Evolutionary conservation across 2,888 invertebrate genomes (phyloP), one percentile per base, ranked within the genome.

Genomic region (Dryocosmus kuriphilus): DNA sequence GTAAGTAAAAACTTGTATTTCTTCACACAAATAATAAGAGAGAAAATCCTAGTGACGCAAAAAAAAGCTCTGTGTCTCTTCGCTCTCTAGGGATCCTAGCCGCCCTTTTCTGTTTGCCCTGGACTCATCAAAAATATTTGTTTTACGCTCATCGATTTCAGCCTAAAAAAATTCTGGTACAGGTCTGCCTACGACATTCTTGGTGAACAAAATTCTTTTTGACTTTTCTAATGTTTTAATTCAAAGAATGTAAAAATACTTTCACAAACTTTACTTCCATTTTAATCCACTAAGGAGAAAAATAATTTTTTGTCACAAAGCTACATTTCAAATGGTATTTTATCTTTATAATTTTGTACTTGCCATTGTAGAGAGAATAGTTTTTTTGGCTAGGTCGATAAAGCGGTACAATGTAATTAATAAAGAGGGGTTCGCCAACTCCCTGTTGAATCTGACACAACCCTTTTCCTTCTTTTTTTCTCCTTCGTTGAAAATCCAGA

Each of bases 401-500:
- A n/a, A 19, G 14, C 19, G 27, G 0, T 9, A n/a, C n/a, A 51
- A 9, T 32, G 46, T 71, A 51, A 71, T 71, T 71, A 71, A 46
- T 51, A n/a, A 38, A 41, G 30, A n/a, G 30, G 46, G 51, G 9
- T 7, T 63, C 5, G 19, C 2, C 30, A 46, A 71, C 46, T 30
- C 71, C 27, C 71, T 11, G n/a, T 30, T 51, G 30, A 14, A 71
- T 71, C 46, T 71, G 27, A n/a, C 71, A 71, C 71, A 71, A 67
- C 41, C 51, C 73, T 30, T 41, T 73, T 71, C 57, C 14, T 35
- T 78, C 19, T 61, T 76, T 62, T 55, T 46, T 46, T 74, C 32
- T 30, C 57, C 63, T 77, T 78, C 71, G 62, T 76, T 60, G 61
- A 60, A 77, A 77, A 77, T 63, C 75, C 76, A 75, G 78, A 46